A percentile compares a stretch with the other conserved stretches of the same genome.
These are phyloP conservation scores for Oscheius sp. DNA, from an alignment of 2,888 invertebrate species.

Conservation along the genomic window DNA sequence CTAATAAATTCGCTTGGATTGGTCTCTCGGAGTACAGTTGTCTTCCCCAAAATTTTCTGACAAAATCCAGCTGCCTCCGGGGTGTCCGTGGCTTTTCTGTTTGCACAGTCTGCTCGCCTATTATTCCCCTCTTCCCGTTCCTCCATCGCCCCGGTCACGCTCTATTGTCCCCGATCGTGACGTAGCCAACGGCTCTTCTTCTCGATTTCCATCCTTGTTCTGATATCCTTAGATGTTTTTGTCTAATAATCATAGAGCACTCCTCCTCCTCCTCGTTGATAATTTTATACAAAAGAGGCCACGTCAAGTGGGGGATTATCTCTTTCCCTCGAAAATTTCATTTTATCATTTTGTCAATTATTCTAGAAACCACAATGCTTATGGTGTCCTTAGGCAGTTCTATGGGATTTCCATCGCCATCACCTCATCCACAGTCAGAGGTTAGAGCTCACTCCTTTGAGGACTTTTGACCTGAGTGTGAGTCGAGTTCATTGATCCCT, in stretches of 20 bases:
- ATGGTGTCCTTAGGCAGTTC: slow-evolving; percentile 35
- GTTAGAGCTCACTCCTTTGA: slow-evolving; percentile 6
- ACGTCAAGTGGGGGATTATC: too few species aligned
- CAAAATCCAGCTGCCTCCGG: slow-evolving; percentile 6
- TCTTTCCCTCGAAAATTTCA: too few species aligned
- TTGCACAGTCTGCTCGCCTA: slow-evolving; percentile 28
- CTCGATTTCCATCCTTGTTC: background rate
- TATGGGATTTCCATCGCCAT: slow-evolving; percentile 24
- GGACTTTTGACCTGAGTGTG: background rate
- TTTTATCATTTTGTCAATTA: background rate
- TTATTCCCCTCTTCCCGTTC: slow-evolving; percentile 32
- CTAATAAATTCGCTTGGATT: too few species aligned
- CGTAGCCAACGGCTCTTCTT: slow-evolving; percentile 28
- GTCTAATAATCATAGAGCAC: background rate
- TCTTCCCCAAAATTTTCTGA: background rate
- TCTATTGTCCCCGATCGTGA: slow-evolving; percentile 32
- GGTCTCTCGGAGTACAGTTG: too few species aligned
- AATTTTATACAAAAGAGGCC: too few species aligned
- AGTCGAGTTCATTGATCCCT: too few species aligned
- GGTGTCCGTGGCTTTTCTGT: slow-evolving; percentile 30
- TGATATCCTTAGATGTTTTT: background rate
- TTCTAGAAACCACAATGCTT: slow-evolving; percentile 23
- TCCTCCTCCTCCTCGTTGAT: background rate
- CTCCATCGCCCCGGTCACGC: slow-evolving; percentile 33
- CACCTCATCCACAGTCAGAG: slow-evolving; percentile 14